A percentile compares a stretch with the other conserved stretches of the same genome.
Evolutionary conservation across 2,888 invertebrate species (phyloP).

Genomic region (Nephrotoma guestfalica): DNA sequence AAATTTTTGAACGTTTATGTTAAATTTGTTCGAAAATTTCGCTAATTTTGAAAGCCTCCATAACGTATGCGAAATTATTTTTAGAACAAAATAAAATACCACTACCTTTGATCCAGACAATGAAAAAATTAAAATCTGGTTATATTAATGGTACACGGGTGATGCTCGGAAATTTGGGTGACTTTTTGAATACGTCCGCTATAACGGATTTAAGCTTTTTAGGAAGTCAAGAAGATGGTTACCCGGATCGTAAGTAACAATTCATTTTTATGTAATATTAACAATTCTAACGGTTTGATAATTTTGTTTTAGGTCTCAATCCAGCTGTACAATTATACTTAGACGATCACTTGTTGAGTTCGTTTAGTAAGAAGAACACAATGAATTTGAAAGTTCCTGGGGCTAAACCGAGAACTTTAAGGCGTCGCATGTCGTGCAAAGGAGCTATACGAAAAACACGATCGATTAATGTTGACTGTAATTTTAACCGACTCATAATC

Average conservation of each 20-base stretch:
- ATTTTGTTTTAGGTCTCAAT: constrained; percentile 43
- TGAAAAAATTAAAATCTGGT: constrained; percentile 95
- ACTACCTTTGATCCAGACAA: constrained; percentile 89
- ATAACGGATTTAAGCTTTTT: constrained; percentile 93
- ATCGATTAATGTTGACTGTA: constrained; percentile 82
- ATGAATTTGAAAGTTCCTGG: constrained; percentile 41
- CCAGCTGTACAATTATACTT: constrained; percentile 75
- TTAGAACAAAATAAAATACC: constrained; percentile 84
- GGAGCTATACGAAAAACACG: constrained; percentile 90
- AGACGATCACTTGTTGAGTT: constrained; percentile 70
- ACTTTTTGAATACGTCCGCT: constrained; percentile 94
- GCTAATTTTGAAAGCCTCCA: neutral
- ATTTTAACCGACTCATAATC: constrained; percentile 26
- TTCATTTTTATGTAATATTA: neutral
- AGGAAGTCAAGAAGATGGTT: constrained; percentile 82
- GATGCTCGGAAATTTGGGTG: constrained; percentile 83
- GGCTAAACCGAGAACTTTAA: constrained; percentile 40
- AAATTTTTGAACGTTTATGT: neutral
- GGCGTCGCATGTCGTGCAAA: constrained; percentile 70
- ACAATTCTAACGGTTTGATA: neutral
- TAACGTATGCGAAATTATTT: neutral
- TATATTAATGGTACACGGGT: constrained; percentile 98
- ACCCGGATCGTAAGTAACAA: constrained; percentile 58
- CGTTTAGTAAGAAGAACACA: constrained; percentile 58
- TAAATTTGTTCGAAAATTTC: neutral